A percentile compares a stretch with the other conserved stretches of the same genome.
These are phyloP conservation scores for Berghia stephanieae DNA, from an alignment of 1,140 invertebrate genomes.

Conservation along the genomic window DNA sequence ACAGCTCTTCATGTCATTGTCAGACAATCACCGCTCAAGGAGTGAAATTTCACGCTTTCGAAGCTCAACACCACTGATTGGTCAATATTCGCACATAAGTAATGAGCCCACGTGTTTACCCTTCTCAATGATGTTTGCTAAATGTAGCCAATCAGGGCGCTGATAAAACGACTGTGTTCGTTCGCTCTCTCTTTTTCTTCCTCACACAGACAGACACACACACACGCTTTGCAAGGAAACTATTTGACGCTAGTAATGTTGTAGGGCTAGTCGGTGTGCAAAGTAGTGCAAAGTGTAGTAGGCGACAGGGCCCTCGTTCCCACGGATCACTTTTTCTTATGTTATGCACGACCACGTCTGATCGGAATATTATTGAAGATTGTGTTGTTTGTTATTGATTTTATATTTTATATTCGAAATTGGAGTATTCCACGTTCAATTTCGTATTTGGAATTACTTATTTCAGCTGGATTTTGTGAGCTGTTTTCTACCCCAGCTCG, in stretches of 20 bases:
- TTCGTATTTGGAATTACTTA: not conserved
- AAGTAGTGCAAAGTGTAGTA: constrained; percentile 46
- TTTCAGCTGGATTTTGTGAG: not conserved
- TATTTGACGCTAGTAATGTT: constrained; percentile 23
- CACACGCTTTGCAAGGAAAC: too few species aligned
- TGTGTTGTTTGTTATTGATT: too few species aligned
- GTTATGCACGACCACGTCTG: too few species aligned
- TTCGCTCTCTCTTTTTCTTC: constrained; percentile 53
- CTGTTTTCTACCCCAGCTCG: not conserved
- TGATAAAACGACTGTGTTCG: constrained; percentile 57
- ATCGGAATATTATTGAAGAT: too few species aligned
- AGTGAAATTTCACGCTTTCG: constrained; percentile 31
- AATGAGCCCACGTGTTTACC: constrained; percentile 28
- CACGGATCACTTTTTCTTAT: constrained; percentile 25
- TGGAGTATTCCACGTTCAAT: constrained; percentile 17
- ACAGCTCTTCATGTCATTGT: not conserved
- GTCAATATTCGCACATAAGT: constrained; percentile 12
- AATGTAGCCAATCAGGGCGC: constrained; percentile 45
- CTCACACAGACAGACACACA: too few species aligned
- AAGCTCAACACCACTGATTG: not conserved
- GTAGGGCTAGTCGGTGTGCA: constrained; percentile 48
- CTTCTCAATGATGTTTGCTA: not conserved
- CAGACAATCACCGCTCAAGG: not conserved
- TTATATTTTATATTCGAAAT: not conserved
- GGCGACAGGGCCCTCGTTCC: constrained; percentile 40